Evolutionary conservation across 2,797 vertebrate genomes (phyloP).

Genomic region (Protonibea diacanthus): DNA sequence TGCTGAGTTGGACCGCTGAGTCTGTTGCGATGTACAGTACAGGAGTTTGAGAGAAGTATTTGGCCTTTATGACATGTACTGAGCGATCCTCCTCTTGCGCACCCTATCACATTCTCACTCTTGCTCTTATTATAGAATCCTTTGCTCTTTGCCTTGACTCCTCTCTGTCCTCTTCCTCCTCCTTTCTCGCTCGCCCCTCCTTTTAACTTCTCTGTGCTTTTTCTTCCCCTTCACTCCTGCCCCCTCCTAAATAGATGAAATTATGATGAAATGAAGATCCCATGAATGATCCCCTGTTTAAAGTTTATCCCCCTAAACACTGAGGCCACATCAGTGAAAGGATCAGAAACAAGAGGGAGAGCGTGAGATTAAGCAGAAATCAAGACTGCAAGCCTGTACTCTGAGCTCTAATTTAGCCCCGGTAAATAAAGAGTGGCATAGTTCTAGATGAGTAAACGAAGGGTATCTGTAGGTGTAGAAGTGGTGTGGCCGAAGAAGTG

Average conservation of each 20-base stretch:
- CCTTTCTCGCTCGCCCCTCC: slow-evolving; percentile 8
- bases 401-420: slow-evolving; percentile 1
- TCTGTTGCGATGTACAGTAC: background rate
- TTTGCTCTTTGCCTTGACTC: slow-evolving; percentile 2
- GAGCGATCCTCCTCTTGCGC: slow-evolving; percentile 33
- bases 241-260: slow-evolving; percentile 1
- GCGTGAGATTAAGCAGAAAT: slow-evolving; percentile 7
- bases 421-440: slow-evolving; percentile 44
- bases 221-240: background rate
- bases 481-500: slow-evolving; percentile 26
- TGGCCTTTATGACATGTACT: slow-evolving; percentile 17
- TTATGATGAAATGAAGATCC: slow-evolving; percentile 26
- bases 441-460: slow-evolving; percentile 39
- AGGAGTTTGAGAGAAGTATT: slow-evolving; percentile 1
- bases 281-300: slow-evolving; percentile 22
- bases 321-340: slow-evolving; percentile 25
- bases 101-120: slow-evolving; percentile 2
- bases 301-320: slow-evolving; percentile 12
- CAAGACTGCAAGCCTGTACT: slow-evolving; percentile 12
- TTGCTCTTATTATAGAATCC: slow-evolving; percentile 11
- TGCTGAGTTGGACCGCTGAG: slow-evolving; percentile 33
- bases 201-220: slow-evolving; percentile 8
- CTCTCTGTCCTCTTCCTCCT: slow-evolving; percentile 15
- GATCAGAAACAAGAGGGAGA: slow-evolving; percentile 15
- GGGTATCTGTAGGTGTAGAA: slow-evolving; percentile 17